Evolutionary conservation across 2,797 vertebrate species (phyloP), one percentile per base, ranked within the genome.

Genomic region (Iguana delicatissima): DNA sequence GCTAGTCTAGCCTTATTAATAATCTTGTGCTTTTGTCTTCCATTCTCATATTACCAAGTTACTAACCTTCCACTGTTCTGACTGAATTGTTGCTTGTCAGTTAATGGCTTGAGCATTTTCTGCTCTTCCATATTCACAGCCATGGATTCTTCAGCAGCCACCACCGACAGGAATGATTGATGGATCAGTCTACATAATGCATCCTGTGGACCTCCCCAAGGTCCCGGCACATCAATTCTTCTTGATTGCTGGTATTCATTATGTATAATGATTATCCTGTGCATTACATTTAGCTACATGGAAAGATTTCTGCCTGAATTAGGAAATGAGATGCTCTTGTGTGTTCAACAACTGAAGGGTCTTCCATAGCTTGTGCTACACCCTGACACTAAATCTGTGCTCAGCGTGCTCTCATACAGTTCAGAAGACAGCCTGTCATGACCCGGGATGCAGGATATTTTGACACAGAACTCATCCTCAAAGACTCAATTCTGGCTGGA

Each of bases 181-280:
- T 91, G 35, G 79, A 83, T 86, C 80, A 67, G 85, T 83, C 85
- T 90, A 52, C 80, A 83, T 77, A 46, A 90, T 87, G 67, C 73
- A 50, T 87, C 80, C 72, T 9, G 22, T 84, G 85, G 85, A 84
- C 85, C 85, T 90, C 72, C 85, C 85, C 59, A 87, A 90, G 73
- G 80, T 35, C 80, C 89, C 72, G 13, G 73, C 59, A 77, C 64
- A 77, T 87, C 85, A 84, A 87, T 87, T 91, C 89, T 84, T 87
- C 80, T 87, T 91, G 85, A 87, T 84, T 87, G 80, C 89, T 84
- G 85, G 72, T 91, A 74, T 91, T 87, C 89, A 87, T 91, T 91
- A 77, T 91, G 72, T 87, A 91, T 87, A 91, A 91, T 87, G 85
- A 84, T 90, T 87, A 90, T 82, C 72, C 24, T 87, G 57, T 87